A percentile compares a stretch with the other conserved stretches of the same genome.
phyloP scores from a whole-genome alignment of 2,113 vertebrate genomes.

The Vulpes lagopus region DNA sequence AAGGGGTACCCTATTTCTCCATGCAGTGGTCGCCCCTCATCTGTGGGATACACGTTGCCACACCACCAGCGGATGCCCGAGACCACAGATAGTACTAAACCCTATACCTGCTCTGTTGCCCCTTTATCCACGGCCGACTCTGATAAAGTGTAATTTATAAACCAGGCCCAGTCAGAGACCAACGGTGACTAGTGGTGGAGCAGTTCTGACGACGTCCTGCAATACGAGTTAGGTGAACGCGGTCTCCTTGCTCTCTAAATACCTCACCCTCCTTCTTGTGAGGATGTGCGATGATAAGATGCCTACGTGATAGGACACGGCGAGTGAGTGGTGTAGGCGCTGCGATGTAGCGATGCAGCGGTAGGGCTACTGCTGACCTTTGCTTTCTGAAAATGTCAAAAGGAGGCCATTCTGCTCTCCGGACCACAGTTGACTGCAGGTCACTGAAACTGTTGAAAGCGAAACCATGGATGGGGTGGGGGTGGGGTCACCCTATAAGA shows the following conservation, averaged over 20 bases:
- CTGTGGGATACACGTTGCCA: background rate
- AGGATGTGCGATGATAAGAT: background rate
- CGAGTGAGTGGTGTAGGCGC: background rate
- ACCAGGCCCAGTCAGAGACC: background rate
- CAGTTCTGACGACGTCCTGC: background rate
- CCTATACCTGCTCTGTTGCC: too few relatives aligned
- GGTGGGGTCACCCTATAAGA: background rate
- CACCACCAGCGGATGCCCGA: background rate
- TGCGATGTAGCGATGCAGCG: too few relatives aligned
- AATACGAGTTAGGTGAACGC: background rate
- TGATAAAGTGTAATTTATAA: background rate
- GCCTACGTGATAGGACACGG: background rate
- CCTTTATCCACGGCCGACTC: background rate
- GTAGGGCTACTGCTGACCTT: background rate
- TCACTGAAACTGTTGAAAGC: background rate
- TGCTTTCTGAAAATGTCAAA: background rate
- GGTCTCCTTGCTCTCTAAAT: background rate
- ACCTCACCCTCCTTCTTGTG: background rate
- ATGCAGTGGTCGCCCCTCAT: background rate
- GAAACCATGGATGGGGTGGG: background rate
- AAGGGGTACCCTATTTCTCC: background rate
- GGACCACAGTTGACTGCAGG: background rate
- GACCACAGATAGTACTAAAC: background rate
- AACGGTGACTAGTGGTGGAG: background rate
- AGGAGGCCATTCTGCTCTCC: background rate